Evolutionary conservation across 1,140 invertebrate species (phyloP), one percentile per base, ranked within the genome.

Genomic region (Caenorhabditis brenneri): DNA sequence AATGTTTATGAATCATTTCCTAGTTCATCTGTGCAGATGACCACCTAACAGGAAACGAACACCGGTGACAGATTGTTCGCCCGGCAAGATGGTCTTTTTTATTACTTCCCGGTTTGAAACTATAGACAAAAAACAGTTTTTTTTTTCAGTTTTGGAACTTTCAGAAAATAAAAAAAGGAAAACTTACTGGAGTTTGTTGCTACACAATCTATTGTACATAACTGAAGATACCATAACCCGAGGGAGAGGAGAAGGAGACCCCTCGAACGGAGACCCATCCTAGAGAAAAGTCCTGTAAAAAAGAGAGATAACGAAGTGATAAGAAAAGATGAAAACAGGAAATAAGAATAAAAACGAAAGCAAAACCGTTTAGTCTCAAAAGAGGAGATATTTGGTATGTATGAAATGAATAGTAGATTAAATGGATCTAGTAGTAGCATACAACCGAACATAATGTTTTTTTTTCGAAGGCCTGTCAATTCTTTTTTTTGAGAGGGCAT

Each of bases 181-280:
- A 12, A 74, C 65, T 42, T 74, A 74, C 65, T 74, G 65, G 65
- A 74, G 65, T 74, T 74, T 74, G 46, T 42, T 74, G 65, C 65
- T 42, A 42, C 65, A 74, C 36, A 42, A 27, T 33, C 65, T 42
- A 74, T n/a, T 31, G 36, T 39, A 74, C 33, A 74, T 74, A 74
- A 74, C 65, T 74, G 65, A 74, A 74, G 65, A 74, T 74, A 74
- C 19, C 65, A 74, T 74, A 74, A 42, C 36, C 65, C 65, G 65
- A 74, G 65, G 65, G 65, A 74, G 65, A 74, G 65, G 65, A 74
- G 36, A 74, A 74, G 36, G 65, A 74, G 65, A 42, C 65, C 65
- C 65, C 65, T 74, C 65, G 65, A 74, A 74, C 65, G 65, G 65
- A 74, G 65, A 74, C 65, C 65, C 65, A 74, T 74, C 36, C 33